phyloP scores from a whole-genome alignment of 2,797 vertebrate genomes.

The Myripristis jacobus region DNA sequence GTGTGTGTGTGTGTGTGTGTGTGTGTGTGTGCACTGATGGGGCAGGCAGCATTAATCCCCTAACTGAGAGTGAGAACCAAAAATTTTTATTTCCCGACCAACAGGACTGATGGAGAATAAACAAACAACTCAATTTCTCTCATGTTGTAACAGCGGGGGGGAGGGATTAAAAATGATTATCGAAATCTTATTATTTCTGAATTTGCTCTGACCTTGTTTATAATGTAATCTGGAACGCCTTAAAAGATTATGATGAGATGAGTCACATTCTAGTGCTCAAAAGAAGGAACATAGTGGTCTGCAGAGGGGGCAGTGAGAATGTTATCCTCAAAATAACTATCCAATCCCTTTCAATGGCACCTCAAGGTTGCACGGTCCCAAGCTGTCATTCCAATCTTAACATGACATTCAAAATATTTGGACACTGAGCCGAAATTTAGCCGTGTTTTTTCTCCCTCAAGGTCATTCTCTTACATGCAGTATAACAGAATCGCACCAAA shows the following conservation, averaged over 20 bases:
- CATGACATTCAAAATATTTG: slow-evolving; percentile 1
- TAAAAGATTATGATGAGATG: slow-evolving; percentile 76
- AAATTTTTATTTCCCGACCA: slow-evolving; percentile 58
- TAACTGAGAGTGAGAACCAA: slow-evolving; percentile 35
- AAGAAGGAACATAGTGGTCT: slow-evolving; percentile 54
- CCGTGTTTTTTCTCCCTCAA: too few species aligned
- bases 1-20: background rate
- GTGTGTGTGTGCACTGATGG: background rate
- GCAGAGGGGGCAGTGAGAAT: slow-evolving; percentile 26
- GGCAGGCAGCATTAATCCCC: slow-evolving; percentile 38
- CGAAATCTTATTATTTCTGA: slow-evolving; percentile 72
- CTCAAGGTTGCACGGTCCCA: slow-evolving; percentile 53
- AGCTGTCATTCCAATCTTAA: slow-evolving; percentile 26
- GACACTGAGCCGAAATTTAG: background rate
- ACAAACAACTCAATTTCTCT: slow-evolving; percentile 64
- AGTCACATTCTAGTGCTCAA: slow-evolving; percentile 61
- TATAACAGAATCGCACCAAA: too few species aligned
- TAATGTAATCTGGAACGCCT: slow-evolving; percentile 75
- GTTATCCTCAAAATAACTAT: slow-evolving; percentile 47
- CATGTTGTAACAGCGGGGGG: slow-evolving; percentile 53
- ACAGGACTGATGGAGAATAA: slow-evolving; percentile 53
- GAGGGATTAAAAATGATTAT: slow-evolving; percentile 74
- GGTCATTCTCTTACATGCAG: too few species aligned
- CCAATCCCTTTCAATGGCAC: slow-evolving; percentile 54
- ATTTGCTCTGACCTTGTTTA: slow-evolving; percentile 75